Percentiles rank a stretch among this genome's conserved stretches.
Conservation (phyloP, 2,113 vertebrate species). For the Elephantulus edwardii region DNA sequence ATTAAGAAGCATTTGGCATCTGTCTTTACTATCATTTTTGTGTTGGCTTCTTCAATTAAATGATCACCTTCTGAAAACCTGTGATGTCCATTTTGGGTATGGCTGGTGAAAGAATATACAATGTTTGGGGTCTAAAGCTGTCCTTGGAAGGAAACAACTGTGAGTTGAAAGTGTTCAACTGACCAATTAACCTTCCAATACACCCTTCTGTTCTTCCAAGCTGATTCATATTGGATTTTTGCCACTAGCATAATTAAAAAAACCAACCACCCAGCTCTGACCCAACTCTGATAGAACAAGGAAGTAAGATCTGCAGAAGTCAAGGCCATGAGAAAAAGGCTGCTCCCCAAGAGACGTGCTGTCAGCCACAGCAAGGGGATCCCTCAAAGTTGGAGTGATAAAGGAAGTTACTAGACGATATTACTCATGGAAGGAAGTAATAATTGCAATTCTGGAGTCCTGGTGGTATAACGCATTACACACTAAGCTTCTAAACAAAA, state of each 20-base stretch:
- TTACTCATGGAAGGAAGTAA: neutral
- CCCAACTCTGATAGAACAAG: too few species aligned
- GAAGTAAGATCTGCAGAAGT: neutral
- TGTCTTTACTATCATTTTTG: neutral
- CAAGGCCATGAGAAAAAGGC: neutral
- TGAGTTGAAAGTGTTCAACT: neutral
- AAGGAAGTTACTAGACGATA: neutral
- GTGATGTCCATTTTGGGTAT: neutral
- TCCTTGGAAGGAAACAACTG: neutral
- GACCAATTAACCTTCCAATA: neutral
- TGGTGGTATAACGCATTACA: too few species aligned
- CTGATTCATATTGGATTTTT: neutral
- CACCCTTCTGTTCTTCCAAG: neutral
- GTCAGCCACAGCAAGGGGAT: neutral
- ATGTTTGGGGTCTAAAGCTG: neutral
- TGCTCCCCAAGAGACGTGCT: neutral
- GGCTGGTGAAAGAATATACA: neutral
- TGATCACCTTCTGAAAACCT: neutral
- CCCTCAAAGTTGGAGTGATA: neutral
- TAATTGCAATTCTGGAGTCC: neutral
- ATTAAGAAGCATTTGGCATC: neutral
- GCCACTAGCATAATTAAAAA: neutral
- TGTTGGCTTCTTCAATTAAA: neutral
- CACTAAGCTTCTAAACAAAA: neutral
- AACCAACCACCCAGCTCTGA: neutral